phyloP scores from a whole-genome alignment of 1,140 invertebrate species.

The Chrysopa pallens region DNA sequence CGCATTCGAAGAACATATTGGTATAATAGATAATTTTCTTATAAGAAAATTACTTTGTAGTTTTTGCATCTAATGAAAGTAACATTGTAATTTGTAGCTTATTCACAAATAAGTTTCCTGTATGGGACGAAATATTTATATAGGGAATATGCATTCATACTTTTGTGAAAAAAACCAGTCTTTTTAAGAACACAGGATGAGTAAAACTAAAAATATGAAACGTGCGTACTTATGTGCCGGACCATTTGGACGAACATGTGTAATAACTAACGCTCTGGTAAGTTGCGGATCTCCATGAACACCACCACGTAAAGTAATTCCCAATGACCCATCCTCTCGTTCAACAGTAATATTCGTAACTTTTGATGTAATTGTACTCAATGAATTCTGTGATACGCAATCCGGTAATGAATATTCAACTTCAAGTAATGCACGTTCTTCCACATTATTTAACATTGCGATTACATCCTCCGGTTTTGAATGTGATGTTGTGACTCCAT shows the following conservation, averaged over 20 bases:
- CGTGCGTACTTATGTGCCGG: constrained; percentile 57
- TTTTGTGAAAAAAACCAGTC: background rate
- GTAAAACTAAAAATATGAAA: no score
- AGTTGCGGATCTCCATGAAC: constrained; percentile 28
- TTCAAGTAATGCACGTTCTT: constrained; percentile 53
- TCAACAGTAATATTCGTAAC: constrained; percentile 58
- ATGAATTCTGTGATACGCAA: constrained; percentile 42
- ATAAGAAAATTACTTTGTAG: no score
- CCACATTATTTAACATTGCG: constrained; percentile 53
- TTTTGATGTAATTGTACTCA: constrained; percentile 45
- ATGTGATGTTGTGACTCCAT: constrained; percentile 56
- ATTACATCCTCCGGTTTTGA: constrained; percentile 64
- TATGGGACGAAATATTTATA: background rate
- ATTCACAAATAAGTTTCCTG: no score
- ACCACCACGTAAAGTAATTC: constrained; percentile 74
- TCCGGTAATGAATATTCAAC: constrained; percentile 67
- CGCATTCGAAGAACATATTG: no score
- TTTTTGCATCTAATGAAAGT: no score
- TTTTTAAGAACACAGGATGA: background rate
- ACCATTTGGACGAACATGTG: constrained; percentile 72
- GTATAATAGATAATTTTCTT: no score
- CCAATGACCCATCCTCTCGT: constrained; percentile 68
- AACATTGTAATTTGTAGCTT: no score
- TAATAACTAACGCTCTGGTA: constrained; percentile 62
- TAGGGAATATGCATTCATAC: background rate